Base-by-base conservation (phyloP, 2,888 invertebrate genomes). In the Sepiola atlantica region DNA sequence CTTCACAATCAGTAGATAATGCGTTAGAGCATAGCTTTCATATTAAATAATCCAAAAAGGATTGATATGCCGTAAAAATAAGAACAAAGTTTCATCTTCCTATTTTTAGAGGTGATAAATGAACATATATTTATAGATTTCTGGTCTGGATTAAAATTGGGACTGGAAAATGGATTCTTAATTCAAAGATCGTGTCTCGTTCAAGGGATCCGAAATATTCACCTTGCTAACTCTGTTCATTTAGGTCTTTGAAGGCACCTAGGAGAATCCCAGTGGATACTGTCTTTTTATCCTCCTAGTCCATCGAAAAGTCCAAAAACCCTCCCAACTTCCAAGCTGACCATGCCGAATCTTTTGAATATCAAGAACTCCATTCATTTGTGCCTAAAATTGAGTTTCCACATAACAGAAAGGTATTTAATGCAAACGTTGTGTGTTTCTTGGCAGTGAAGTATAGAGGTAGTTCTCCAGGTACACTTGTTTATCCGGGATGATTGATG, bases 301-400 rank as follows among this genome's bases (percentile, higher is more conserved):
- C 77, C 77, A 77, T 77, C 77, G 77, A 77, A 77, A 77, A 77
- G 77, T 77, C 18, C 77, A 77, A 77, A 77, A 77, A n/a, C 77
- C 77, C 28, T n/a, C 77, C n/a, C 2, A 45, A 32, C 10, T 77
- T n/a, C 16, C 16, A 77, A 77, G 14, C n/a, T 2, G 16, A 77
- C 16, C 21, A 21, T 16, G 32, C 77, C 16, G 14, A 77, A 77
- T 12, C 18, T n/a, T 77, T 77, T 77, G 14, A 77, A 77, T n/a
- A 77, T 32, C 14, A 77, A 77, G n/a, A 77, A 77, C 2, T 77
- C 77, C 77, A 77, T 32, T 77, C 77, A 77, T 14, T n/a, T 32
- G 28, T 24, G 10, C 1, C 8, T 24, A 61, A 28, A 61, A 20
- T 45, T 24, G 3, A 24, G 28, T 61, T 61, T 24, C 21, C 21